Evolutionary conservation across 2,113 vertebrate genomes (phyloP).

Genomic region (Phocoena phocoena): DNA sequence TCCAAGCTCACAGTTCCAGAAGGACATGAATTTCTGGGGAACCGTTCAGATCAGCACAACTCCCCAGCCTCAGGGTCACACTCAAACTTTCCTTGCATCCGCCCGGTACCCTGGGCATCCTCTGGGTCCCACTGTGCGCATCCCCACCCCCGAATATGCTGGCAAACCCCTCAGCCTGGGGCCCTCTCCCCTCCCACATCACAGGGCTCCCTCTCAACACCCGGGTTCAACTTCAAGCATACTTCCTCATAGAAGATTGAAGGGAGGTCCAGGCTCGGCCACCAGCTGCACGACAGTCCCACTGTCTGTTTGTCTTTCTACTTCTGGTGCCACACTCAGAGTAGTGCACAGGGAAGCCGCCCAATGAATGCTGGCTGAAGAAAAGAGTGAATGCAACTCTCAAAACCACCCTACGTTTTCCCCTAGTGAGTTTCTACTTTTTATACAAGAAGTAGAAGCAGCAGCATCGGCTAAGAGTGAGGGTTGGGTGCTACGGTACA

Average conservation of each 20-base stretch:
- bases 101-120: fast-evolving
- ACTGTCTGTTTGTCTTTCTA: fast-evolving
- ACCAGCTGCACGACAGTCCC: too few species aligned
- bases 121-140: too few species aligned
- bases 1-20: too few species aligned
- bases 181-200: fast-evolving
- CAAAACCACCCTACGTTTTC: fast-evolving
- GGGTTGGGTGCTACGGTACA: too few species aligned
- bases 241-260: not conserved
- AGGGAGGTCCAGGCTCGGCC: not conserved
- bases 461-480: fast-evolving
- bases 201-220: not conserved
- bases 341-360: fast-evolving
- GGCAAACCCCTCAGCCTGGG: not conserved
- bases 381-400: not conserved
- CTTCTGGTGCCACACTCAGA: fast-evolving
- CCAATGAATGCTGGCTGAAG: not conserved
- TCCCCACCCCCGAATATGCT: too few species aligned
- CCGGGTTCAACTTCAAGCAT: not conserved
- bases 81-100: not conserved
- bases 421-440: too few species aligned
- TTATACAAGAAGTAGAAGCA: not conserved
- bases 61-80: too few species aligned
- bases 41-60: not conserved
- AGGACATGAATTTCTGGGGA: not conserved